Evolutionary conservation across 2,113 vertebrate species (phyloP).

Genomic region (Addax nasomaculatus): DNA sequence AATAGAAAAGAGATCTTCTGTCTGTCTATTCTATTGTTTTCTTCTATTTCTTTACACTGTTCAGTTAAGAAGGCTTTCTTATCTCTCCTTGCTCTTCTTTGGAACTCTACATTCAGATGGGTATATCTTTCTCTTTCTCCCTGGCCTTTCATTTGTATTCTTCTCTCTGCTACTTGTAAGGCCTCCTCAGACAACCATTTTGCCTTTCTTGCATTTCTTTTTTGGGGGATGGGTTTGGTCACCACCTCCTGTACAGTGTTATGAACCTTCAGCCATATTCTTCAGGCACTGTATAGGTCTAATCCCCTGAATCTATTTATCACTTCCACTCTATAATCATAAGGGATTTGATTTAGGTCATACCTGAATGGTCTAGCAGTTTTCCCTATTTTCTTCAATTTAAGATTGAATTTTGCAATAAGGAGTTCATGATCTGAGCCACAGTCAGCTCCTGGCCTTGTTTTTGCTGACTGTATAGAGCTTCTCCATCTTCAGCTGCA

Average conservation of each 20-base stretch:
- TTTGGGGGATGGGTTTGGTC: not conserved
- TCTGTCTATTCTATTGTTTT: not conserved
- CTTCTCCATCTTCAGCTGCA: not conserved
- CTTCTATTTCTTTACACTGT: not conserved
- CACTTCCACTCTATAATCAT: not conserved
- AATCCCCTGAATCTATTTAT: not conserved
- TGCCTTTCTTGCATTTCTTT: not conserved
- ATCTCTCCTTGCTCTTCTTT: not conserved
- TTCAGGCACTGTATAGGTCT: not conserved
- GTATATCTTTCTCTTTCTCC: not conserved
- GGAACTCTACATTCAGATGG: not conserved
- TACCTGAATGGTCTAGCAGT: not conserved
- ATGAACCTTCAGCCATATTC: not conserved
- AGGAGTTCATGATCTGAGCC: not conserved
- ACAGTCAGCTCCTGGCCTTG: not conserved
- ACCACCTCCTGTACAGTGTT: not conserved
- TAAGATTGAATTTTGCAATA: not conserved
- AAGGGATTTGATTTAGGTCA: not conserved
- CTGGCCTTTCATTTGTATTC: not conserved
- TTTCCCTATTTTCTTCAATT: not conserved
- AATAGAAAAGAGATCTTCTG: not conserved
- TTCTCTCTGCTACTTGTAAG: not conserved
- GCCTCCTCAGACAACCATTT: not conserved
- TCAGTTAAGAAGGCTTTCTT: not conserved
- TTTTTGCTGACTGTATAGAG: not conserved